Percentiles rank a stretch among this genome's conserved stretches.
phyloP scores from a whole-genome alignment of 2,888 invertebrate species.

The Bursaphelenchus okinawaensis region DNA sequence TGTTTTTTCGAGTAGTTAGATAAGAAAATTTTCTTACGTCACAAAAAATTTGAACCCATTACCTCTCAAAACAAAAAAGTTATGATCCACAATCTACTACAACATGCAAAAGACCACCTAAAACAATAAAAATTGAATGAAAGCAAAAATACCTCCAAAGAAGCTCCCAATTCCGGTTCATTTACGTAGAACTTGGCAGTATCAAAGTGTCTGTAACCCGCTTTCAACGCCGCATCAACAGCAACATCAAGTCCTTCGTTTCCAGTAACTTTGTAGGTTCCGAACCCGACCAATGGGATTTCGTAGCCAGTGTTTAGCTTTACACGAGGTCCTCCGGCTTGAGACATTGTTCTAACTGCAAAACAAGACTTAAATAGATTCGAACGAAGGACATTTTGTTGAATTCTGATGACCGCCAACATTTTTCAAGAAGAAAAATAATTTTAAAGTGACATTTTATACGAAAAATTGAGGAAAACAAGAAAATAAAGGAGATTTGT shows the following conservation, averaged over 20 bases:
- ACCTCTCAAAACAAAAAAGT: too few species aligned
- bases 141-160: constrained; percentile 61
- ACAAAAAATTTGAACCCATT: too few species aligned
- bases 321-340: constrained; percentile 24
- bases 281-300: constrained; percentile 54
- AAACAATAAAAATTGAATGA: constrained; percentile 5
- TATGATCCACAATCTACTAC: too few species aligned
- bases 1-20: too few species aligned
- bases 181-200: constrained; percentile 75
- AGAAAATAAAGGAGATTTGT: too few species aligned
- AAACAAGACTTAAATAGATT: too few species aligned
- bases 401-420: too few species aligned
- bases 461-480: too few species aligned
- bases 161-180: constrained; percentile 69
- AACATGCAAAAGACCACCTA: background rate
- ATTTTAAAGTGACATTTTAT: too few species aligned
- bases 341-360: background rate
- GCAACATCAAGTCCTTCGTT: constrained; percentile 49
- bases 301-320: constrained; percentile 40
- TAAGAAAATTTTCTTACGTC: too few species aligned
- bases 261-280: constrained; percentile 49
- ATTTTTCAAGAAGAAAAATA: too few species aligned
- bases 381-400: too few species aligned
- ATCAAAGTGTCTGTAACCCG: constrained; percentile 64
- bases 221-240: constrained; percentile 58